Percentiles rank a stretch among this genome's conserved stretches.
Evolutionary conservation across 2,797 vertebrate species (phyloP).

Genomic region (Eutrigla gurnardus): DNA sequence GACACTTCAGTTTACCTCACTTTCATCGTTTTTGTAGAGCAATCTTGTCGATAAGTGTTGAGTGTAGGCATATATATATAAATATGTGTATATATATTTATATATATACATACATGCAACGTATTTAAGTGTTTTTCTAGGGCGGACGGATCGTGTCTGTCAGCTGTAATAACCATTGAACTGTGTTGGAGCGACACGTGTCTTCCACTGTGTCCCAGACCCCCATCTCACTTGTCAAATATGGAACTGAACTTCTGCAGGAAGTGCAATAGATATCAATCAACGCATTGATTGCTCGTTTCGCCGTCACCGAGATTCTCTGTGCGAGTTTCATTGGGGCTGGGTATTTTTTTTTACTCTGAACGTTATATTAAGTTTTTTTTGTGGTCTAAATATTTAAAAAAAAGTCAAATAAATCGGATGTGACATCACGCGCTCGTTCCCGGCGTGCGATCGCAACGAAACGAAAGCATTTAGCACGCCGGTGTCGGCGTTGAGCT

Average conservation of each 20-base stretch:
- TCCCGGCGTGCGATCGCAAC: no score
- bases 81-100: conserved; percentile 35
- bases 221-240: not conserved
- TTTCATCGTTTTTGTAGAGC: conserved; percentile 29
- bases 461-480: not conserved
- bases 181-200: conserved; percentile 35
- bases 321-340: not conserved
- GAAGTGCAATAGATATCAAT: conserved; percentile 45
- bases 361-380: no score
- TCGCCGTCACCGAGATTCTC: conserved; percentile 26
- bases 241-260: conserved; percentile 14
- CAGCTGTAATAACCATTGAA: conserved; percentile 31
- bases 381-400: no score
- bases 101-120: conserved; percentile 65
- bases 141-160: conserved; percentile 20
- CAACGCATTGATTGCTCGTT: not conserved
- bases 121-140: conserved; percentile 37
- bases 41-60: conserved; percentile 25
- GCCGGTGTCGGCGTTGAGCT: not conserved
- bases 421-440: no score
- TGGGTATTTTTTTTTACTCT: not conserved
- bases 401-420: no score
- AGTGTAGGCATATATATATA: conserved; percentile 37
- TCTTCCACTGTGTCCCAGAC: conserved; percentile 50
- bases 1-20: conserved; percentile 51